Percentiles rank a stretch among this genome's conserved stretches.
These are phyloP conservation scores for Cliona cf. orientalis DNA, from an alignment of 37 sponge, comb jelly and placozoan genomes.

Conservation along the genomic window DNA sequence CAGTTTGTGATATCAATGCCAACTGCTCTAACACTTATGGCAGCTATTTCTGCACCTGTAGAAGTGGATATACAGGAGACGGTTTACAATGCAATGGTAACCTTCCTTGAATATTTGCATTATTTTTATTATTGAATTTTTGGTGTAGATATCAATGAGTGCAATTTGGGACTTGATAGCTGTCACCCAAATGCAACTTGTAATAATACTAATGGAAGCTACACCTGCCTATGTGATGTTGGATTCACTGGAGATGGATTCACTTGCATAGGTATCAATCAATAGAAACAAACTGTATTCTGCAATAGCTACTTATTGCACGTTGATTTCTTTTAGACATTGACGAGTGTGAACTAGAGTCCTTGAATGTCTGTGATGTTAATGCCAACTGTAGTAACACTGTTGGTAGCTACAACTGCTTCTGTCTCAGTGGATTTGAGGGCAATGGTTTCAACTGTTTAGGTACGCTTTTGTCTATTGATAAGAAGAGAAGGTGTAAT, in stretches of 20 bases:
- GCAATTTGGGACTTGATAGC: too few relatives aligned
- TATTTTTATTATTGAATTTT: not conserved
- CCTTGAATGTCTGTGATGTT: conserved; percentile 21
- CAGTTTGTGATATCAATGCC: conserved; percentile 11
- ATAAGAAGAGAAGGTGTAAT: too few relatives aligned
- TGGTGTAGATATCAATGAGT: not conserved
- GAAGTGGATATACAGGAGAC: conserved; percentile 26
- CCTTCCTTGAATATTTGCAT: not conserved
- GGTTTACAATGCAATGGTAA: not conserved
- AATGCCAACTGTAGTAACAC: conserved; percentile 46
- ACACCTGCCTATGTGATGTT: conserved; percentile 11
- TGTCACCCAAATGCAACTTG: conserved; percentile 35
- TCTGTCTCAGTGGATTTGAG: conserved; percentile 37
- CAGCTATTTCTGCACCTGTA: conserved; percentile 36
- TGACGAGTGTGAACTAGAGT: conserved; percentile 26
- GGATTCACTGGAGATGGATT: conserved; percentile 25
- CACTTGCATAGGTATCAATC: conserved; percentile 10
- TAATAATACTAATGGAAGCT: conserved; percentile 21
- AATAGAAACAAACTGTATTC: too few relatives aligned
- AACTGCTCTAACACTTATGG: conserved; percentile 23
- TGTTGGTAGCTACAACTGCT: conserved; percentile 40
- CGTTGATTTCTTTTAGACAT: conserved; percentile 27
- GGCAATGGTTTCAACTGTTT: conserved; percentile 12
- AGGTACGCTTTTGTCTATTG: too few relatives aligned
- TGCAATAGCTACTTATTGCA: too few relatives aligned